Evolutionary conservation across 2,797 vertebrate species (phyloP), one percentile per base, ranked within the genome.

Genomic region (Meriones psammophilus): DNA sequence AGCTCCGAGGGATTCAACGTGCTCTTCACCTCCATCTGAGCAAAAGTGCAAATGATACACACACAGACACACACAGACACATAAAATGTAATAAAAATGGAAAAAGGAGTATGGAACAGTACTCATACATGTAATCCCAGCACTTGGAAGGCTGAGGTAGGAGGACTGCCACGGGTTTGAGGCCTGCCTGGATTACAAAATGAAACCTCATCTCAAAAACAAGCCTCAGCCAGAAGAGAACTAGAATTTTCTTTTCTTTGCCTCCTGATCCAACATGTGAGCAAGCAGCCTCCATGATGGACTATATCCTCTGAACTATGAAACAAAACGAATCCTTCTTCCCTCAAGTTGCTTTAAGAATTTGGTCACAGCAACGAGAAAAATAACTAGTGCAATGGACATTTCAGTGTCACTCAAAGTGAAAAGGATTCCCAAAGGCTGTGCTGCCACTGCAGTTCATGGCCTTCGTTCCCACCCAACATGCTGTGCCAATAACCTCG

Each of bases 401-500:
- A 54, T 77, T 50, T 58, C 30, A 36, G 78, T 95, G 26, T 85
- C 58, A 42, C 20, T 0, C 62, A 66, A 60, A 60, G 33, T 50
- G 36, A 85, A n/a, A 88, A 91, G 89, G 79, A 89, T 56, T 62
- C 20, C 39, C 24, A 5, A 91, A 97, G 62, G 62, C 76, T 89
- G 90, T 4, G 42, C 42, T 42, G 42, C 92, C 66, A 42, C 69
- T 94, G 88, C 15, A 46, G 93, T 42, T 88, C 58, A 3, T 50
- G 2, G 79, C 74, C 92, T 94, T 85, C 89, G 64, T 96, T 93
- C 89, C 77, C 77, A 92, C 13, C 66, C 62, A 93, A 66, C 76
- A 88, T 56, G 26, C 93, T 74, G 74, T 94, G 74, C 64, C 95
- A 97, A 60, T 36, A 94, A 89, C 3, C 94, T 26, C 95, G 87